A percentile compares a stretch with the other conserved stretches of the same genome.
Conservation (phyloP, 1,140 invertebrate genomes). For the Ruditapes philippinarum region DNA sequence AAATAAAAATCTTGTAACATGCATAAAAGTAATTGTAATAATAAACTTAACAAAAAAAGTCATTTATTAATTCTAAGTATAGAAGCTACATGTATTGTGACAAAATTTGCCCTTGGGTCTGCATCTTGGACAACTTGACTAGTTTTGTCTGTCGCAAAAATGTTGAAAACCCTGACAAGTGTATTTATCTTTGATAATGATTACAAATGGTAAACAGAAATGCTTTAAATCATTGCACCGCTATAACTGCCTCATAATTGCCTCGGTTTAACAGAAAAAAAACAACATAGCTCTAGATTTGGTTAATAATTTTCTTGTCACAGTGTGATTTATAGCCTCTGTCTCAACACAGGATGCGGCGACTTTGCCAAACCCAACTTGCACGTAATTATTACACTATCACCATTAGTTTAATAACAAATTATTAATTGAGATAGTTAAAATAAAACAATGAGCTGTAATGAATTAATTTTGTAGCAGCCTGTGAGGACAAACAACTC, state of each 20-base stretch:
- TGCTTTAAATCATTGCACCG: not conserved
- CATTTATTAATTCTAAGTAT: not conserved
- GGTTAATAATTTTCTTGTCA: not conserved
- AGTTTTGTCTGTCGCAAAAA: not conserved
- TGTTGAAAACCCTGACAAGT: not conserved
- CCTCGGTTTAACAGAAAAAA: not conserved
- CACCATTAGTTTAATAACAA: too few species aligned
- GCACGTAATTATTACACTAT: not conserved
- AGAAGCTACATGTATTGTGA: not conserved
- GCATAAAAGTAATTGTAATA: too few species aligned
- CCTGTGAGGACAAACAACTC: too few species aligned
- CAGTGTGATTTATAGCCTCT: not conserved
- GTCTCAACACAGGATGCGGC: not conserved
- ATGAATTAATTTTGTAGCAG: too few species aligned
- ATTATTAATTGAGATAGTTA: too few species aligned
- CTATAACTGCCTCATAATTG: not conserved
- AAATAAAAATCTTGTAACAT: too few species aligned
- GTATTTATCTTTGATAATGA: constrained; percentile 19
- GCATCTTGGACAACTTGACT: not conserved
- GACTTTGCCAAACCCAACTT: not conserved
- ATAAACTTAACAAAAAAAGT: too few species aligned
- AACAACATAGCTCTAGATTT: not conserved
- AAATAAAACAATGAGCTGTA: too few species aligned
- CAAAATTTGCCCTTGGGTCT: not conserved
- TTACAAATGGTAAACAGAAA: constrained; percentile 19